phyloP scores from a whole-genome alignment of 1,140 invertebrate genomes.

The Saxidomus purpurata region DNA sequence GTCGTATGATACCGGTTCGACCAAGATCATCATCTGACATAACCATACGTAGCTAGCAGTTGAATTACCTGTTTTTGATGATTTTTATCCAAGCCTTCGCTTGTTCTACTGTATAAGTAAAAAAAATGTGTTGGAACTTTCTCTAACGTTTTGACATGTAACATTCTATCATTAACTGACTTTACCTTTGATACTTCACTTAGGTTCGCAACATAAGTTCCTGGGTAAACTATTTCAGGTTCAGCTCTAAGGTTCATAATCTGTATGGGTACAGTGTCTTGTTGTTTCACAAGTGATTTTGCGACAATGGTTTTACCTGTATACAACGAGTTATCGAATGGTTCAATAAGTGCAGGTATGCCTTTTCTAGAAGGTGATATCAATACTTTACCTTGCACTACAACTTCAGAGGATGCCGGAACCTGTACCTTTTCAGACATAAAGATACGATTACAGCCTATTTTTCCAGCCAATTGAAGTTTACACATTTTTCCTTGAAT shows the following conservation, averaged over 20 bases:
- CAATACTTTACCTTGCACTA: background rate
- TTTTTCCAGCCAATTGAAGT: constrained; percentile 13
- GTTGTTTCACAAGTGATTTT: background rate
- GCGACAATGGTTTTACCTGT: background rate
- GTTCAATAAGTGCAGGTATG: background rate
- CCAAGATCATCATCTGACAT: constrained; percentile 48
- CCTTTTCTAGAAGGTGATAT: too few relatives aligned
- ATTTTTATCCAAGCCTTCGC: background rate
- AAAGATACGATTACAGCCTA: constrained; percentile 24
- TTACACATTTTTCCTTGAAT: background rate
- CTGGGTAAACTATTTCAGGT: background rate
- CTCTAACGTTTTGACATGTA: too few relatives aligned
- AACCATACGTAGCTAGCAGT: background rate
- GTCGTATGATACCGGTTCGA: constrained; percentile 26
- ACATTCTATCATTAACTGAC: background rate
- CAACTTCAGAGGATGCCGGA: background rate
- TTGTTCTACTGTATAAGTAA: background rate
- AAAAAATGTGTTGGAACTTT: background rate
- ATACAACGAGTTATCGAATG: background rate
- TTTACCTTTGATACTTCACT: background rate
- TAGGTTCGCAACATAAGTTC: background rate
- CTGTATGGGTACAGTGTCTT: background rate
- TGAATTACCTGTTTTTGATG: background rate
- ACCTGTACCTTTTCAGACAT: background rate
- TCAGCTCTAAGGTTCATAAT: constrained; percentile 21